These are phyloP conservation scores for Azemiops feae DNA, from an alignment of 2,113 vertebrate species.

Conservation along the genomic window DNA sequence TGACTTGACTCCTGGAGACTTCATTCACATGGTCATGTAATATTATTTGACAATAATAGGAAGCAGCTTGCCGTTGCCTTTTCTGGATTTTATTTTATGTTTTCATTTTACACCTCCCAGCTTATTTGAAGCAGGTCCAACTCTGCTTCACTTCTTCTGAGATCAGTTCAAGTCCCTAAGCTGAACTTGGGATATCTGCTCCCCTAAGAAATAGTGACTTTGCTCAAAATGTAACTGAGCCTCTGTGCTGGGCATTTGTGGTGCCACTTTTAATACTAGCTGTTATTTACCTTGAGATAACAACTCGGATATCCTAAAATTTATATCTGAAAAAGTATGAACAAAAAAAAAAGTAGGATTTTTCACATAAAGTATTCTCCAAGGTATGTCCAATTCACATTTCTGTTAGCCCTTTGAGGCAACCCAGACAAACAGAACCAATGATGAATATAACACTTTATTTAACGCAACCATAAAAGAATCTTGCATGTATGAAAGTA, in stretches of 20 bases:
- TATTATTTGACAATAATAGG: background rate
- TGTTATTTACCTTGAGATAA: background rate
- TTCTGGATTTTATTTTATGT: background rate
- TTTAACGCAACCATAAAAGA: background rate
- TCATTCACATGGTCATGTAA: background rate
- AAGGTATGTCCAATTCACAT: background rate
- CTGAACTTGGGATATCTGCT: background rate
- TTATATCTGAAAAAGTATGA: background rate
- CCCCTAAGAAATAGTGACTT: background rate
- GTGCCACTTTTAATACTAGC: background rate
- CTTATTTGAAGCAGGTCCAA: background rate
- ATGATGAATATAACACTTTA: background rate
- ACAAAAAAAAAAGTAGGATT: background rate
- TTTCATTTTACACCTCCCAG: background rate
- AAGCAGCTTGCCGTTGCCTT: background rate
- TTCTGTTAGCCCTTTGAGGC: background rate
- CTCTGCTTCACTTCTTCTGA: background rate
- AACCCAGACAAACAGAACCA: background rate
- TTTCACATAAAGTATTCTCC: background rate
- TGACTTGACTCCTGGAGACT: background rate
- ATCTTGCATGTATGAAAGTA: background rate
- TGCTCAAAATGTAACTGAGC: background rate
- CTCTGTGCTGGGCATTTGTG: background rate
- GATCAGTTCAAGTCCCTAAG: background rate
- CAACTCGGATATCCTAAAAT: background rate